Conservation (phyloP, 2,888 invertebrate genomes). For the Watsonalla binaria region DNA sequence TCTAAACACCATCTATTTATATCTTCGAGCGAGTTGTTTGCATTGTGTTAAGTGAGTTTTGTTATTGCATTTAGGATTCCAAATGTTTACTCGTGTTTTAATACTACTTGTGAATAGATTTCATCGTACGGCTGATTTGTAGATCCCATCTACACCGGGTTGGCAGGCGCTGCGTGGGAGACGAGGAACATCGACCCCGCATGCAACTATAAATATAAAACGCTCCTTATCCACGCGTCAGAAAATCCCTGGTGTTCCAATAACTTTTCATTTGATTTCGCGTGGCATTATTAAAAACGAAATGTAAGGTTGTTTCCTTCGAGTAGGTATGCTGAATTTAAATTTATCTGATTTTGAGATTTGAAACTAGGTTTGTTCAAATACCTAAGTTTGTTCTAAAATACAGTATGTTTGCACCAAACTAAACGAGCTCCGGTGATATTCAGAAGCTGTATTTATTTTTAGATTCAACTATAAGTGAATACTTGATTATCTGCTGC, state of each 20-base stretch:
- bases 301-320: no score
- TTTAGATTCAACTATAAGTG: background rate
- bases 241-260: conserved; percentile 9
- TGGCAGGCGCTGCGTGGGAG: conserved; percentile 64
- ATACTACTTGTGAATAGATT: conserved; percentile 28
- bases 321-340: no score
- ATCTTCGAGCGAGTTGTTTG: background rate
- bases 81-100: conserved; percentile 2
- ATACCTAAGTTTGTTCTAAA: no score
- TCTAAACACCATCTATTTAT: background rate
- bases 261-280: background rate
- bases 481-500: background rate
- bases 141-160: conserved; percentile 45
- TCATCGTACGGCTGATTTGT: conserved; percentile 36
- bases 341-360: no score
- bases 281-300: background rate
- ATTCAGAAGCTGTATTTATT: background rate
- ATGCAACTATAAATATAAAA: conserved; percentile 69
- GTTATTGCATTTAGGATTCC: background rate
- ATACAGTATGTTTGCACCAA: background rate
- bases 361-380: background rate
- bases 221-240: conserved; percentile 55
- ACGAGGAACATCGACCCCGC: conserved; percentile 71
- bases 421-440: no score
- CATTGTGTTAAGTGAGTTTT: background rate